Evolutionary conservation across 2,888 invertebrate species (phyloP).

Genomic region (Adelphocoris suturalis): DNA sequence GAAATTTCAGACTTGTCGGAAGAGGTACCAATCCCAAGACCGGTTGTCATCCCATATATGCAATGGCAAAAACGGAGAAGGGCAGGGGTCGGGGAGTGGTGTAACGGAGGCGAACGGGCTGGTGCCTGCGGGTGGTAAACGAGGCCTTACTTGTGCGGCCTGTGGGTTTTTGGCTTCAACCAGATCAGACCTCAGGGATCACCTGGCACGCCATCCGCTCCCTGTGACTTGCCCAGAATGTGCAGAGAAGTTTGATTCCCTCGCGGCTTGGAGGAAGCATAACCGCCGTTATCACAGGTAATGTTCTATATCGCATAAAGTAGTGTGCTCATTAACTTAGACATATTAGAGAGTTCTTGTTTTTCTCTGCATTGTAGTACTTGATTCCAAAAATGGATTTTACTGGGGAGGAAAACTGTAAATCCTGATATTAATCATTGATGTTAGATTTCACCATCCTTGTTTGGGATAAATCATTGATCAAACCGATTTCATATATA

Average conservation of each 20-base stretch:
- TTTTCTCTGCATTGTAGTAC: no score
- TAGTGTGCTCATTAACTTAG: no score
- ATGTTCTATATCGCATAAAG: no score
- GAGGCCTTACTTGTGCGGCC: constrained; percentile 53
- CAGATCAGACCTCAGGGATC: constrained; percentile 71
- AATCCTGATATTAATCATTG: no score
- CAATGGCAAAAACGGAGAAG: not conserved
- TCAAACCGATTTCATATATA: no score
- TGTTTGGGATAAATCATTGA: no score
- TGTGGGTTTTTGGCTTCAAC: constrained; percentile 58
- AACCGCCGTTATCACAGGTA: constrained; percentile 69
- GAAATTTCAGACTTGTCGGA: constrained; percentile 51
- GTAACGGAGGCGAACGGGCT: not conserved
- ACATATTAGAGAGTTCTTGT: no score
- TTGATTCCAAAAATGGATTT: no score
- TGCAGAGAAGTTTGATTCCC: constrained; percentile 70
- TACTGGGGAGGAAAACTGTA: no score
- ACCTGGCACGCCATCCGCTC: constrained; percentile 71
- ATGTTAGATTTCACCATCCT: no score
- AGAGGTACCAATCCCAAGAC: constrained; percentile 58
- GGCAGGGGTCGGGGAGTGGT: not conserved
- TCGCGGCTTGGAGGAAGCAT: constrained; percentile 73
- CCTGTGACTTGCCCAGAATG: constrained; percentile 72
- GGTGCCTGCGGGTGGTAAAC: not conserved
- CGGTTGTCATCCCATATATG: constrained; percentile 52